Conservation (phyloP, 2,113 vertebrate species). For the Macquaria australasica region DNA sequence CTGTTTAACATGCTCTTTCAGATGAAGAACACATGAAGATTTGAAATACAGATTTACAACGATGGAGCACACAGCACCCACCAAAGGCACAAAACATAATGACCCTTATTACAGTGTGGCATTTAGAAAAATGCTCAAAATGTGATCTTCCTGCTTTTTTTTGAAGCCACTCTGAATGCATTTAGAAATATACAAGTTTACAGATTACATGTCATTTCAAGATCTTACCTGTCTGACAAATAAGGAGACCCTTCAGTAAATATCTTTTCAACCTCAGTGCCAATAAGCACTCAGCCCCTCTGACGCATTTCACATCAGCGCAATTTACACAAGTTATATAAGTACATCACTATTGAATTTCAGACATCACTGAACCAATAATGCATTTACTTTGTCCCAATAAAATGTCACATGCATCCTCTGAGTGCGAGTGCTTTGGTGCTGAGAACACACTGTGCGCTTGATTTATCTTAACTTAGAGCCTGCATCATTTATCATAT, state of each 20-base stretch:
- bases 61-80: too few species aligned
- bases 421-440: not conserved
- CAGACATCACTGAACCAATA: not conserved
- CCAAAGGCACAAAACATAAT: not conserved
- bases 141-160: too few species aligned
- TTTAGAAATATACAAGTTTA: not conserved
- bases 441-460: not conserved
- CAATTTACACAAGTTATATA: constrained; percentile 1
- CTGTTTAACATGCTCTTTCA: too few species aligned
- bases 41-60: too few species aligned
- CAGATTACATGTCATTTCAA: not conserved
- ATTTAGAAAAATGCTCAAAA: not conserved
- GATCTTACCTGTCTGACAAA: not conserved
- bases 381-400: not conserved
- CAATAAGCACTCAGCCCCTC: not conserved
- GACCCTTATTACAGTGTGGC: not conserved
- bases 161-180: not conserved
- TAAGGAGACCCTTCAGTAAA: not conserved
- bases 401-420: constrained; percentile 7
- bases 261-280: not conserved
- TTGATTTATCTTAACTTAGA: not conserved
- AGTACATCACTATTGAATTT: not conserved
- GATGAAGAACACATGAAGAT: too few species aligned
- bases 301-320: constrained; percentile 8
- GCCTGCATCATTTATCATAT: not conserved